These are phyloP conservation scores for Saccostrea glomerata DNA, from an alignment of 1,140 invertebrate species.

Conservation along the genomic window DNA sequence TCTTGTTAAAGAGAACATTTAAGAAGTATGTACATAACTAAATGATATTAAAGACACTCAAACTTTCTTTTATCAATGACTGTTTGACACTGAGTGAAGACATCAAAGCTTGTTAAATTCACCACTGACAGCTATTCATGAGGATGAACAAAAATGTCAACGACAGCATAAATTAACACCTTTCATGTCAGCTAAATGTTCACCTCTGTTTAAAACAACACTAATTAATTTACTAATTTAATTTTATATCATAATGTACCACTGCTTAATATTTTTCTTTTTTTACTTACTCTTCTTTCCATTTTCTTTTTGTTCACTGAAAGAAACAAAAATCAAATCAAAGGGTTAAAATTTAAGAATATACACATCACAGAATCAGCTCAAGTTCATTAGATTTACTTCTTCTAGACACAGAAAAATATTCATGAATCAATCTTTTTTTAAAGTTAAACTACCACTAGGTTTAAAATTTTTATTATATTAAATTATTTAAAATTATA, in stretches of 20 bases:
- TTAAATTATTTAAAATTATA: neutral
- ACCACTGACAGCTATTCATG: neutral
- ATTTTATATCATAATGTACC: neutral
- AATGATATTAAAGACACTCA: neutral
- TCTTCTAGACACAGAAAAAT: too few species aligned
- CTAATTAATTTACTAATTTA: too few species aligned
- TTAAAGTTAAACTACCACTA: too few species aligned
- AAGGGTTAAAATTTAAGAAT: too few species aligned
- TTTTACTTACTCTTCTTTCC: constrained; percentile 8
- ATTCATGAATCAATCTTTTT: too few species aligned
- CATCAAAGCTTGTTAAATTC: neutral
- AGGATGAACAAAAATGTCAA: neutral
- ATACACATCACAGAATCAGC: too few species aligned
- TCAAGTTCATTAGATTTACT: too few species aligned
- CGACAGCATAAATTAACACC: neutral
- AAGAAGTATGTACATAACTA: neutral
- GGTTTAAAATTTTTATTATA: neutral
- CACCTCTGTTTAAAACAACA: too few species aligned
- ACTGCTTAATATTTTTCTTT: neutral
- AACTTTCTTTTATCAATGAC: neutral
- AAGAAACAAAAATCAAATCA: neutral
- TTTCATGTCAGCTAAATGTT: neutral
- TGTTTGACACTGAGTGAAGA: neutral
- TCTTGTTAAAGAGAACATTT: neutral
- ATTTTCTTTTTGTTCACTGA: constrained; percentile 14